Evolutionary conservation across 2,888 invertebrate genomes (phyloP), one percentile per base, ranked within the genome.

Genomic region (Cataglyphis cursor): DNA sequence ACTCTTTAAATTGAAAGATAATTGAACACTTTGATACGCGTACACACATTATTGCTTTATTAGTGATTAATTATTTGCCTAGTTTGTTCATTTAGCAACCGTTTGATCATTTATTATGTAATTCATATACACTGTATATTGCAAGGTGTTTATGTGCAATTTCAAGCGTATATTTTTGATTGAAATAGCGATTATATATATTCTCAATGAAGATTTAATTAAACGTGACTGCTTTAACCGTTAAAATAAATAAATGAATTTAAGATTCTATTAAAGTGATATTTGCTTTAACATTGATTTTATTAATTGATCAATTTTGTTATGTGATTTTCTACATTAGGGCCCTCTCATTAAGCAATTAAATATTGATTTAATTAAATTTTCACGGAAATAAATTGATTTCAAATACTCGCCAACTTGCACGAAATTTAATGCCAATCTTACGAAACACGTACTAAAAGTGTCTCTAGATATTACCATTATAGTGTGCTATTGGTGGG

Each of bases 111-210:
- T 38, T 38, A 8, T 66, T 24, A 35, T 66, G 35, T 35, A 75
- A 65, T 51, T 51, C 1, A 0, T n/a, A 12, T 65, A 65, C 10
- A 15, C n/a, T 21, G 64, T 65, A 51, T 65, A 44, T 66, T 38
- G 21, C 51, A 35, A 6, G 66, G 38, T 44, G 15, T 51, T 66
- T 75, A 66, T 12, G 35, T 66, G 18, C n/a, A 35, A 24, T 66
- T 24, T 48, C 66, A 51, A 51, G 66, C 51, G 12, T 38, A 48
- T n/a, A 75, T 75, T 66, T 75, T 75, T 24, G 3, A 24, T 75
- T 51, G 48, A 75, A 48, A 66, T 51, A 31, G 9, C 15, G 41
- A 28, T n/a, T n/a, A n/a, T n/a, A n/a, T 44, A 12, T 41, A 28
- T 73, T 28, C n/a, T 41, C 73, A 61, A 18, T 41, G 41, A 28